phyloP scores from a whole-genome alignment of 2,797 vertebrate genomes.

The Acomys russatus region DNA sequence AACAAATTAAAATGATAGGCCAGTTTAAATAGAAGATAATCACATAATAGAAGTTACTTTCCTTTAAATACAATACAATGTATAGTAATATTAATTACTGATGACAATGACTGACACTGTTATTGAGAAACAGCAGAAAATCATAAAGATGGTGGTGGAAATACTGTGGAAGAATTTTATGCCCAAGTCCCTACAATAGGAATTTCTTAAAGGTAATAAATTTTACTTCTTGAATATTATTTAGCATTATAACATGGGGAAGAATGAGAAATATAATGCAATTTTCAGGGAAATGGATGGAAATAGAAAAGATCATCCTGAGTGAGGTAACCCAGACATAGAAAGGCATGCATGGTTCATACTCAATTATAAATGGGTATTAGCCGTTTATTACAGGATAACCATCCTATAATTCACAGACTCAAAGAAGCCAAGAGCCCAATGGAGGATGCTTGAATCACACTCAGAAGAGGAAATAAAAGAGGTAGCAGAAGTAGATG shows the following conservation, averaged over 20 bases:
- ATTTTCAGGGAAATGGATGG: too few relatives aligned
- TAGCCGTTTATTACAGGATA: too few relatives aligned
- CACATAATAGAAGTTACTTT: background rate
- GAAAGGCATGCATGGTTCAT: too few relatives aligned
- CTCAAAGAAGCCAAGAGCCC: too few relatives aligned
- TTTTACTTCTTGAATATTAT: background rate
- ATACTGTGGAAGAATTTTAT: background rate
- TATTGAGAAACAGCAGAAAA: background rate
- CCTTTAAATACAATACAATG: background rate
- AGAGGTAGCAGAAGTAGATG: too few relatives aligned
- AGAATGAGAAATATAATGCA: background rate
- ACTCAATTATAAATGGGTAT: too few relatives aligned
- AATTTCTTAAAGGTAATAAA: background rate
- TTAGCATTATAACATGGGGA: background rate
- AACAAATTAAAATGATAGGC: background rate
- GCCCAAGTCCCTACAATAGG: too few relatives aligned
- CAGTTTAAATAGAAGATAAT: background rate
- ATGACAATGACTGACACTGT: background rate
- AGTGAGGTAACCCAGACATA: too few relatives aligned
- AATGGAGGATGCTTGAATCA: too few relatives aligned
- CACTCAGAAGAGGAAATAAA: too few relatives aligned
- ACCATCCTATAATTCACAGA: too few relatives aligned
- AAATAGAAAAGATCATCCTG: background rate
- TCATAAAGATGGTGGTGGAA: background rate
- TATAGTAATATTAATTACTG: background rate